These are phyloP conservation scores for Xylocopa sonorina DNA, from an alignment of 1,140 invertebrate genomes.

Conservation along the genomic window DNA sequence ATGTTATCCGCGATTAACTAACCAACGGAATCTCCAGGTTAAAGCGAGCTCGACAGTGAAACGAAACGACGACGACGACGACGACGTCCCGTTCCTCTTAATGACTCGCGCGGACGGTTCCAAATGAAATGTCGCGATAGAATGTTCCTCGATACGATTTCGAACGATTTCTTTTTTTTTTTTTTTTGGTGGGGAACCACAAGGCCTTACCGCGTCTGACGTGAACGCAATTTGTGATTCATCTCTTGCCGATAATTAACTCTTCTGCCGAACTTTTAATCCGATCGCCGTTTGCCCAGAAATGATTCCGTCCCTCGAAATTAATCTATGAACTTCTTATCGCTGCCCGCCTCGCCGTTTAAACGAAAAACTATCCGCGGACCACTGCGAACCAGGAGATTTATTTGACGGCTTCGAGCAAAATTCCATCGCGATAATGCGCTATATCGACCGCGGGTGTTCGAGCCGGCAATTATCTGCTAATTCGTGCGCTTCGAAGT, in stretches of 20 bases:
- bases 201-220: background rate
- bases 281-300: constrained; percentile 47
- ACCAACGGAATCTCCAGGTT: too few species aligned
- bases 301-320: constrained; percentile 47
- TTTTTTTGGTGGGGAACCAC: too few species aligned
- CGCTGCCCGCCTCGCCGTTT: constrained; percentile 16
- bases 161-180: too few species aligned
- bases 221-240: constrained; percentile 2
- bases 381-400: constrained; percentile 19
- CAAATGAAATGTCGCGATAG: too few species aligned
- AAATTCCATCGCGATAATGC: constrained; percentile 42
- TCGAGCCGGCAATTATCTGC: background rate
- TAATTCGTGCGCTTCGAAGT: background rate
- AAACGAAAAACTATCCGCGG: constrained; percentile 32
- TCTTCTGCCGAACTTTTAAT: constrained; percentile 55
- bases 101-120: too few species aligned
- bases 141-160: too few species aligned
- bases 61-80: too few species aligned
- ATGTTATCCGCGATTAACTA: too few species aligned
- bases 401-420: constrained; percentile 21
- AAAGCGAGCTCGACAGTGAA: too few species aligned
- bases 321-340: constrained; percentile 62
- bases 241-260: constrained; percentile 26
- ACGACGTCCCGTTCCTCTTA: too few species aligned
- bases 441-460: background rate